phyloP scores from a whole-genome alignment of 1,140 invertebrate species.

The Polypedilum pembai region DNA sequence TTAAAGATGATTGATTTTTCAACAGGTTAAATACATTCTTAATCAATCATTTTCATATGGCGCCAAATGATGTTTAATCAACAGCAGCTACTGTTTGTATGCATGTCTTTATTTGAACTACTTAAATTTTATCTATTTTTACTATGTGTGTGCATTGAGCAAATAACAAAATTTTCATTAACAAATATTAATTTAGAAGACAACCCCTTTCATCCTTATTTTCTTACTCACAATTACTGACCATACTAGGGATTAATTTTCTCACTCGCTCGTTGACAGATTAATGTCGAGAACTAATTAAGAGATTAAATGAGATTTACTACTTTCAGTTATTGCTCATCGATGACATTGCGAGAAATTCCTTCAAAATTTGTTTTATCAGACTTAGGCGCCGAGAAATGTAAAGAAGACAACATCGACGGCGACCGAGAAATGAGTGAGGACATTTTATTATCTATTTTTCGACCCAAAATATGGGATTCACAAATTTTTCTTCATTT shows the following conservation, averaged over 20 bases:
- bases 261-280: neutral
- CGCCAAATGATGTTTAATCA: constrained; percentile 8
- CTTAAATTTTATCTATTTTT: no score
- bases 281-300: neutral
- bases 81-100: constrained; percentile 4
- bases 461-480: neutral
- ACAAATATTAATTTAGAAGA: neutral
- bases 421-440: neutral
- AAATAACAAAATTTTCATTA: neutral
- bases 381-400: neutral
- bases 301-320: neutral
- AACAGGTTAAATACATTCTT: constrained; percentile 7
- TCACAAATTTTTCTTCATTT: neutral
- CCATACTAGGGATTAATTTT: constrained; percentile 17
- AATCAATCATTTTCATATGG: constrained; percentile 18
- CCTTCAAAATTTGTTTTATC: neutral
- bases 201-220: neutral
- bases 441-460: constrained; percentile 14
- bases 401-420: neutral
- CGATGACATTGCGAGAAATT: neutral
- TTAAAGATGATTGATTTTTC: constrained; percentile 4
- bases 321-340: neutral
- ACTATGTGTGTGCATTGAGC: neutral
- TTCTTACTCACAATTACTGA: neutral
- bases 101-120: no score